phyloP scores from a whole-genome alignment of 2,113 vertebrate genomes.

The Hydrolagus affinis region DNA sequence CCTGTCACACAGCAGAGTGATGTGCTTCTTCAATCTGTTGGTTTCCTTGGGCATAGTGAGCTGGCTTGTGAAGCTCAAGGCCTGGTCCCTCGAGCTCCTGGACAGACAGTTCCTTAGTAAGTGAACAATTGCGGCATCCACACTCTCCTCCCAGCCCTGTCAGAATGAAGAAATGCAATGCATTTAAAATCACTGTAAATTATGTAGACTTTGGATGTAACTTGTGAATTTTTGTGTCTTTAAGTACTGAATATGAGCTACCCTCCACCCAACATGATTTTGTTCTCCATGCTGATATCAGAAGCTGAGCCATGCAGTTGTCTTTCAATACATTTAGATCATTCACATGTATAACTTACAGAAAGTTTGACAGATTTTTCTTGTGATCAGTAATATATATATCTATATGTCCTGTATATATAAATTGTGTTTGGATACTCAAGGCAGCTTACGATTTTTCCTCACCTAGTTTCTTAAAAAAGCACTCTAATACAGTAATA shows the following conservation, averaged over 20 bases:
- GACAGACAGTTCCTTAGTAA: slow-evolving; percentile 85
- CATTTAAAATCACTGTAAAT: slow-evolving; percentile 14
- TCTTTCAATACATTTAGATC: too few species aligned
- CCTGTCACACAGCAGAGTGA: slow-evolving; percentile 81
- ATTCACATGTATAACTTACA: too few species aligned
- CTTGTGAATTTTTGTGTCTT: neutral
- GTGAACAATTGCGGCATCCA: slow-evolving; percentile 79
- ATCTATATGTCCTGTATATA: too few species aligned
- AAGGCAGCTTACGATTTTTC: neutral
- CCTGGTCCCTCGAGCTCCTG: slow-evolving; percentile 84
- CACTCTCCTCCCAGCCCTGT: slow-evolving; percentile 94
- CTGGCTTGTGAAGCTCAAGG: slow-evolving; percentile 59
- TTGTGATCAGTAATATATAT: too few species aligned
- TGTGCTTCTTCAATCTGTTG: slow-evolving; percentile 78
- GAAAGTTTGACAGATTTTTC: too few species aligned
- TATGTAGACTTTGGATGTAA: neutral
- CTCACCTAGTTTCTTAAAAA: neutral
- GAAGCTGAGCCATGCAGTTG: slow-evolving; percentile 37
- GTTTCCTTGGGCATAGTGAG: slow-evolving; percentile 77
- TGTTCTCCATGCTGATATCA: slow-evolving; percentile 30
- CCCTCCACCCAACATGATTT: neutral
- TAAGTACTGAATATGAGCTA: neutral
- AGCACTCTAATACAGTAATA: neutral
- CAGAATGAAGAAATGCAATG: slow-evolving; percentile 35
- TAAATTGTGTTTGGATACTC: neutral